Evolutionary conservation across 2,888 invertebrate species (phyloP), one percentile per base, ranked within the genome.

Genomic region (Cheilosia variabilis): DNA sequence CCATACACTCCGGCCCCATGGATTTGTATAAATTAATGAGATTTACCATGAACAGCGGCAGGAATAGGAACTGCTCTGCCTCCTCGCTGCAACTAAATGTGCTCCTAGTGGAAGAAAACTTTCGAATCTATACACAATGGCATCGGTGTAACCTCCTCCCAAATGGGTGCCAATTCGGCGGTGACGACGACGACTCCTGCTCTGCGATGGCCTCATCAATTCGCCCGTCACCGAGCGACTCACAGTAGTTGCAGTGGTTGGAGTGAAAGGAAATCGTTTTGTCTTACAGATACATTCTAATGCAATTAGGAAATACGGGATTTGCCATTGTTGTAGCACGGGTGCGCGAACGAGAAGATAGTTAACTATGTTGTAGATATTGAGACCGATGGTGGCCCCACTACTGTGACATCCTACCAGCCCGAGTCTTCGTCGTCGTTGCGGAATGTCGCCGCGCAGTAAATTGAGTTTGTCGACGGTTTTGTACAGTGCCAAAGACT

Each of bases 201-300:
- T 34, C 58, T 62, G 50, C 57, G 55, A 43, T 55, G 68, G 69
- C 71, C 76, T 68, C 86, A 86, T 86, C 86, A 86, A 86, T 86
- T 86, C 81, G 72, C 76, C 76, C 72, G 86, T 86, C 86, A 77
- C 86, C 66, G 78, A 72, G 65, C 80, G 62, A 60, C 71, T 80
- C 53, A 79, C 68, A 43, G 79, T 63, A 66, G 76, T 69, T 37
- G 78, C 63, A 9, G n/a, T 7, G 71, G 76, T 58, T 80, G 68
- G 72, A 86, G 86, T 86, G 86, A 86, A 86, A 86, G 86, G 86
- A 86, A 86, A 86, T 86, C 86, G 81, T 86, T 86, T 86, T 86
- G 86, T 86, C 86, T 86, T 86, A 81, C 81, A 86, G 86, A 86
- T 86, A 86, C 86, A 86, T 86, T 86, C 86, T 86, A 86, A 86